Conservation (phyloP, 2,113 vertebrate species). For the Sylvietta virens region DNA sequence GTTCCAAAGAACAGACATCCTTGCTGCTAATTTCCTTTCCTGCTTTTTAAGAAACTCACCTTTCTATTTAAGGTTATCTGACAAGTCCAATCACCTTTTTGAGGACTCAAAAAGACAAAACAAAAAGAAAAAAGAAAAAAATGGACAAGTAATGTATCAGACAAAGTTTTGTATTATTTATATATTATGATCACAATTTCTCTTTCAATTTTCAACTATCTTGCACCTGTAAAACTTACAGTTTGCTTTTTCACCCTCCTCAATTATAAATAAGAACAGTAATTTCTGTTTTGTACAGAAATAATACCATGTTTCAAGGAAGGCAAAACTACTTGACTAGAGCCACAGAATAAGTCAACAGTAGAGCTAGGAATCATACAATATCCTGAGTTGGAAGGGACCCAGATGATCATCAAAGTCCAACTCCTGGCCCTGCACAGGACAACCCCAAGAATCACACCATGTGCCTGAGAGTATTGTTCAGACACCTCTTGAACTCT, state of each 20-base stretch:
- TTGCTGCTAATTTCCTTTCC: background rate
- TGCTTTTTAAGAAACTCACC: constrained; percentile 16
- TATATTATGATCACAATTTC: background rate
- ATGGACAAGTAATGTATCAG: background rate
- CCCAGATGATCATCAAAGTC: background rate
- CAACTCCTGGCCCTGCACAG: background rate
- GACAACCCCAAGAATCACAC: background rate
- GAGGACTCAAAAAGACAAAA: background rate
- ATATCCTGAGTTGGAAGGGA: background rate
- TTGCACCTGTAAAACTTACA: background rate
- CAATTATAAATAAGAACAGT: background rate
- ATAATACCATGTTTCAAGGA: background rate
- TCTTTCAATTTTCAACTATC: background rate
- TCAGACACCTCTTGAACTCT: background rate
- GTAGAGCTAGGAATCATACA: background rate
- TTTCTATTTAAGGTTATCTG: background rate
- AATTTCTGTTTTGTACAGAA: background rate
- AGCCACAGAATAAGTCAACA: background rate
- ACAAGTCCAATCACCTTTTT: background rate
- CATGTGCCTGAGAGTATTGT: background rate
- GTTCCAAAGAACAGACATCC: constrained; percentile 20
- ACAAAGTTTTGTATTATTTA: background rate
- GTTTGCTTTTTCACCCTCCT: background rate
- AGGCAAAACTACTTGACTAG: background rate
- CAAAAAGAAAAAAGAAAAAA: background rate